These are phyloP conservation scores for Nyctibius grandis DNA, from an alignment of 2,797 vertebrate genomes.

Conservation along the genomic window DNA sequence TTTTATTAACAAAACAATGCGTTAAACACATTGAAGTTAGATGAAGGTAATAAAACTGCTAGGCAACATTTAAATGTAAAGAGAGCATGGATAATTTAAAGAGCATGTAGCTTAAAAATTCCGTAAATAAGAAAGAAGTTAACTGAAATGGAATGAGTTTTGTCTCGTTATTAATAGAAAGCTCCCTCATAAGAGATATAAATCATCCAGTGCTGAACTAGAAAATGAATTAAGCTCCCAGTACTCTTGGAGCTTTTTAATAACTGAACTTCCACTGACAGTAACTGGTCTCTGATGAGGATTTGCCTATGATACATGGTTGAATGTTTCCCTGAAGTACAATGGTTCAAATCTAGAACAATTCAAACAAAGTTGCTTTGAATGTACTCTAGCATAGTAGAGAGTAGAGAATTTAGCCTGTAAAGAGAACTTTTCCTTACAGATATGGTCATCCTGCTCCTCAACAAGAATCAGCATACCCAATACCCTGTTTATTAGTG, in stretches of 20 bases:
- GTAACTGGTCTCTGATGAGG: background rate
- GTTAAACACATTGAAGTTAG: background rate
- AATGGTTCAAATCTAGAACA: background rate
- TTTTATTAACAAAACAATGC: conserved; percentile 29
- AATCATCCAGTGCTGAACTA: conserved; percentile 3
- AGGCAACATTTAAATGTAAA: conserved; percentile 12
- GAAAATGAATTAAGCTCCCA: conserved; percentile 11
- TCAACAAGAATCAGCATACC: background rate
- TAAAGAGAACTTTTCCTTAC: background rate
- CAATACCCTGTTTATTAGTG: background rate
- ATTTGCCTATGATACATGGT: background rate
- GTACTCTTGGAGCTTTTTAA: background rate
- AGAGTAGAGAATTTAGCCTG: background rate
- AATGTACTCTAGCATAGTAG: background rate
- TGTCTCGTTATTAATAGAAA: conserved; percentile 9
- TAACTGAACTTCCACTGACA: background rate
- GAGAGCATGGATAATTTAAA: conserved; percentile 32
- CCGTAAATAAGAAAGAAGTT: conserved; percentile 35
- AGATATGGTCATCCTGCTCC: background rate
- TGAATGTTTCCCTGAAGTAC: background rate
- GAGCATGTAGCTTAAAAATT: conserved; percentile 22
- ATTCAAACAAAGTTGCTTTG: background rate
- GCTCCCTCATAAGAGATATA: conserved; percentile 21
- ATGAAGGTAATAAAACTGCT: conserved; percentile 20
- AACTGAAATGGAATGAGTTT: conserved; percentile 31